phyloP scores from a whole-genome alignment of 64 coral and sea anemone genomes.

The Trachythela sp. region DNA sequence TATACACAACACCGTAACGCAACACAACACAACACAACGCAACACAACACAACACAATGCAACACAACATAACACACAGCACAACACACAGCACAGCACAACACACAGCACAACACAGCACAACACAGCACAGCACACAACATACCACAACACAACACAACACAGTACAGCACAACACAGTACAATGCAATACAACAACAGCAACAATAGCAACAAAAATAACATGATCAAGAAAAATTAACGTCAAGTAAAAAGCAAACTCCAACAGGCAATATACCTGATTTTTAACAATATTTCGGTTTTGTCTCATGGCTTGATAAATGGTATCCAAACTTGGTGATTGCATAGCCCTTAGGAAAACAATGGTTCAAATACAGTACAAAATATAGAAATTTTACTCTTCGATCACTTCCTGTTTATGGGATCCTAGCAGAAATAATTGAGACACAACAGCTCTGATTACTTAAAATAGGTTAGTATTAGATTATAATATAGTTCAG shows the following conservation, averaged over 20 bases:
- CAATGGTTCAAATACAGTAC: neutral
- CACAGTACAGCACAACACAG: too few relatives aligned
- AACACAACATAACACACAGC: neutral
- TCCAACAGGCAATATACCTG: neutral
- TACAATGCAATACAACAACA: neutral
- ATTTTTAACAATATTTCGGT: conserved; percentile 10
- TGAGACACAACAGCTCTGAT: too few relatives aligned
- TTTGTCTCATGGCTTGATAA: neutral
- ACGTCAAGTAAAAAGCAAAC: neutral
- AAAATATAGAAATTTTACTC: neutral
- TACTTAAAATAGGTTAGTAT: too few relatives aligned
- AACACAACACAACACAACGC: neutral
- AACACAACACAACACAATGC: too few relatives aligned
- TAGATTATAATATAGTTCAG: too few relatives aligned
- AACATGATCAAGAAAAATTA: too few relatives aligned
- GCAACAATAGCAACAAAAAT: neutral
- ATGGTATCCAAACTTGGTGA: neutral
- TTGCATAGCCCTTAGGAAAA: neutral
- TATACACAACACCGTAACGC: too few relatives aligned
- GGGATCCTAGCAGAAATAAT: too few relatives aligned
- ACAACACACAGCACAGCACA: neutral
- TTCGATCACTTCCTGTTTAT: too few relatives aligned
- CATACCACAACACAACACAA: neutral
- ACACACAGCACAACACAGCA: neutral
- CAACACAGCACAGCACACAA: neutral